Evolutionary conservation across 2,113 vertebrate genomes (phyloP).

Genomic region (Varanus komodoensis): DNA sequence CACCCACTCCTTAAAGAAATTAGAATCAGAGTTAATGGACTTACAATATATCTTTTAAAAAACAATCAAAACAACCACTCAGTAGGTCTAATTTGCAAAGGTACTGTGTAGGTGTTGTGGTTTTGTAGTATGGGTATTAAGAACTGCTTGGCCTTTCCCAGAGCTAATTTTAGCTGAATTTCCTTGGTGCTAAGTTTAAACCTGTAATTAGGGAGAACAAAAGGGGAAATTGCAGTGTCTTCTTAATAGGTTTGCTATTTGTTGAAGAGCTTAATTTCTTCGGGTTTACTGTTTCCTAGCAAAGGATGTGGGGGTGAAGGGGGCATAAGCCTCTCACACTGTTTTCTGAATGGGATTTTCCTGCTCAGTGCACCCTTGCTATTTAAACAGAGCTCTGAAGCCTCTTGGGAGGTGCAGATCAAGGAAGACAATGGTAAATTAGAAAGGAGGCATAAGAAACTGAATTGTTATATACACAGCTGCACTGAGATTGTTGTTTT

Average conservation of each 20-base stretch:
- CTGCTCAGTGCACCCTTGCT: neutral
- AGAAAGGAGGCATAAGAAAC: neutral
- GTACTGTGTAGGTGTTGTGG: neutral
- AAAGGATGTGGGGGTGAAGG: neutral
- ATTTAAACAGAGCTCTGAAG: neutral
- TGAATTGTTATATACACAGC: neutral
- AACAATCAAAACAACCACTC: neutral
- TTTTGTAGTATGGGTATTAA: neutral
- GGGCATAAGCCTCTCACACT: neutral
- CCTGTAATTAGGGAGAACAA: constrained; percentile 23
- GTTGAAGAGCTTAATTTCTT: neutral
- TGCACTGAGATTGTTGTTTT: no score
- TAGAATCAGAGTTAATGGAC: neutral
- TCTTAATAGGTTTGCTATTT: constrained; percentile 3
- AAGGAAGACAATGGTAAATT: neutral
- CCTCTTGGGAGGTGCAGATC: neutral
- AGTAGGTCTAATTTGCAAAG: no score
- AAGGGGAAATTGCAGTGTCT: neutral
- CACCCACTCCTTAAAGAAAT: neutral
- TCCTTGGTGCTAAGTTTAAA: constrained; percentile 20
- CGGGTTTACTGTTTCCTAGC: neutral
- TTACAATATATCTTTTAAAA: neutral
- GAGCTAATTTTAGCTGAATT: constrained; percentile 15
- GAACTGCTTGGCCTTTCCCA: neutral
- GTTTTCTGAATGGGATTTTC: neutral